A percentile compares a stretch with the other conserved stretches of the same genome.
These are phyloP conservation scores for Drosophila kuntzei DNA, from an alignment of 2,888 invertebrate genomes.

Conservation along the genomic window DNA sequence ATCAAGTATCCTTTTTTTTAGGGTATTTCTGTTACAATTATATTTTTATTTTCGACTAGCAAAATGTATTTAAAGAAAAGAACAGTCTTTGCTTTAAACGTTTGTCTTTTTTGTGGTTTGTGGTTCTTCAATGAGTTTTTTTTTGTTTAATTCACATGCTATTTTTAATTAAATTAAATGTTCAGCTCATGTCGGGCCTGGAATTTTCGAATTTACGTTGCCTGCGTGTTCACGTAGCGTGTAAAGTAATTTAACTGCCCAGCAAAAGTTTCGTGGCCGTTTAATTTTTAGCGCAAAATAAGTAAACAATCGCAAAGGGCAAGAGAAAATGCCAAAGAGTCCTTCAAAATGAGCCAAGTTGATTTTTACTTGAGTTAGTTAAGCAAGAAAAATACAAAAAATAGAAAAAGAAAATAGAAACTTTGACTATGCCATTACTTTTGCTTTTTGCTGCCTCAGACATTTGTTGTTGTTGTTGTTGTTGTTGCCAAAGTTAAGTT, in stretches of 20 bases:
- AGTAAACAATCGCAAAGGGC: conserved; percentile 68
- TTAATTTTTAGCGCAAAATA: conserved; percentile 76
- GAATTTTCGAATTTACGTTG: conserved; percentile 56
- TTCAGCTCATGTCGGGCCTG: conserved; percentile 29
- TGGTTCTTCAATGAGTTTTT: not conserved
- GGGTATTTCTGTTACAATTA: not conserved
- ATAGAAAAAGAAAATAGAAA: conserved; percentile 39
- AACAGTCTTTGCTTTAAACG: not conserved
- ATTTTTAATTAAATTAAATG: conserved; percentile 74
- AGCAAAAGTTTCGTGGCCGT: conserved; percentile 53
- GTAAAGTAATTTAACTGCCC: conserved; percentile 72
- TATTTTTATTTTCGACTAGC: not conserved
- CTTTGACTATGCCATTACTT: conserved; percentile 63
- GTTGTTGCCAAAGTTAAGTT: conserved; percentile 38
- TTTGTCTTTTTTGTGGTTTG: conserved; percentile 4
- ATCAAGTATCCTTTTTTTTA: too few relatives aligned
- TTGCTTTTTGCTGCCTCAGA: conserved; percentile 58
- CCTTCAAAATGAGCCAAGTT: conserved; percentile 62
- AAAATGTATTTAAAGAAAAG: conserved; percentile 3
- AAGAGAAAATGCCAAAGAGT: conserved; percentile 52
- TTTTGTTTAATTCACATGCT: conserved; percentile 26
- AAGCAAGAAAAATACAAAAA: conserved; percentile 42
- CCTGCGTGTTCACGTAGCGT: conserved; percentile 80
- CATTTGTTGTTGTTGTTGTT: conserved; percentile 33
- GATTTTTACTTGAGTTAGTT: conserved; percentile 61